phyloP scores from a whole-genome alignment of 2,888 invertebrate species.

The Lepidocyrtoides sp. region DNA sequence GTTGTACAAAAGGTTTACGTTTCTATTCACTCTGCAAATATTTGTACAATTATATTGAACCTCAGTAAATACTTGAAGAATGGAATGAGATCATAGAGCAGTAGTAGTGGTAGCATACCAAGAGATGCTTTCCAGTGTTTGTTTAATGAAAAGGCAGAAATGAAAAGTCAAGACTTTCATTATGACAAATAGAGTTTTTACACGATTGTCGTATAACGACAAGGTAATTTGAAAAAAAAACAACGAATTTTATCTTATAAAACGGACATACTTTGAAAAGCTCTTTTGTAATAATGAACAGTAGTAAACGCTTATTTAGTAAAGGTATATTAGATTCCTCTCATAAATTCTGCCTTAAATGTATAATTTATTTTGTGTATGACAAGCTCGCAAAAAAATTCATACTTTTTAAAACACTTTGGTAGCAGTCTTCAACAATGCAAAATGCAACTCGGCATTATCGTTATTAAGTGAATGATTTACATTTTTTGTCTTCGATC shows the following conservation, averaged over 20 bases:
- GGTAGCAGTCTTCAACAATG: slow-evolving; percentile 4
- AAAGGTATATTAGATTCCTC: neutral
- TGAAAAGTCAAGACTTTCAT: neutral
- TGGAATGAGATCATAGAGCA: slow-evolving; percentile 26
- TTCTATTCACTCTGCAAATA: slow-evolving; percentile 17
- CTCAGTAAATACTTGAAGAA: slow-evolving; percentile 39
- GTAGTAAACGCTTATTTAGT: neutral
- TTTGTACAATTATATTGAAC: slow-evolving; percentile 25
- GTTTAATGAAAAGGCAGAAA: slow-evolving; percentile 34
- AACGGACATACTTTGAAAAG: neutral
- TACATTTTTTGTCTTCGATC: slow-evolving; percentile 45
- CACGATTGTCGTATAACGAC: neutral
- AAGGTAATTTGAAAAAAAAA: slow-evolving; percentile 5
- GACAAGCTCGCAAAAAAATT: slow-evolving; percentile 19
- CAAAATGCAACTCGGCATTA: neutral
- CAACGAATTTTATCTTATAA: neutral
- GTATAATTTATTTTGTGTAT: slow-evolving; percentile 26
- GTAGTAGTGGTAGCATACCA: neutral
- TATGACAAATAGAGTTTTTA: slow-evolving; percentile 35
- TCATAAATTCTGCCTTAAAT: slow-evolving; percentile 69
- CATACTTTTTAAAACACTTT: slow-evolving; percentile 12
- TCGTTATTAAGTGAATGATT: slow-evolving; percentile 54
- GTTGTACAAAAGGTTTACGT: neutral
- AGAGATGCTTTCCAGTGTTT: neutral
- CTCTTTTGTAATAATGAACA: too few species aligned